Evolutionary conservation across 1,140 invertebrate genomes (phyloP).

Genomic region (Spodoptera litura): DNA sequence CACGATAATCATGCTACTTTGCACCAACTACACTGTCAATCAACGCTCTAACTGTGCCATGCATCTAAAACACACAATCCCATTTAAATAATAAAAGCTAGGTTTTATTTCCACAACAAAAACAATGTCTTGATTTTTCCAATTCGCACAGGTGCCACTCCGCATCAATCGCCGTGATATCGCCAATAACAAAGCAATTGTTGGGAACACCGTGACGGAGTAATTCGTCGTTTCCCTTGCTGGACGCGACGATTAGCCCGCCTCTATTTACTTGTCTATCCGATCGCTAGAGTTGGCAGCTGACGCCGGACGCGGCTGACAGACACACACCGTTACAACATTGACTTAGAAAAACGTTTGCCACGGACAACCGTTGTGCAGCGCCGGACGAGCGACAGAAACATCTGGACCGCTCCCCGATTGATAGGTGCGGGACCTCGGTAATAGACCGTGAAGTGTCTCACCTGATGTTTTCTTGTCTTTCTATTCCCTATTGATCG

Average conservation of each 20-base stretch:
- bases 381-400: conserved; percentile 57
- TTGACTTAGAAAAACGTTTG: conserved; percentile 85
- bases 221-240: conserved; percentile 84
- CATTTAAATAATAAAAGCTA: conserved; percentile 18
- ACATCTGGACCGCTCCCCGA: conserved; percentile 70
- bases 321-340: conserved; percentile 81
- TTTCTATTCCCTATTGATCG: conserved; percentile 40
- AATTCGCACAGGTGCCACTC: conserved; percentile 47
- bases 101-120: conserved; percentile 24
- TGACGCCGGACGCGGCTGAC: conserved; percentile 80
- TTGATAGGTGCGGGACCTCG: conserved; percentile 63
- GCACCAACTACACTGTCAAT: conserved; percentile 62
- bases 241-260: conserved; percentile 82
- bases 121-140: conserved; percentile 36
- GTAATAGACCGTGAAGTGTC: conserved; percentile 55
- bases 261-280: conserved; percentile 85
- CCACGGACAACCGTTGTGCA: conserved; percentile 69
- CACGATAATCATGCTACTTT: conserved; percentile 59
- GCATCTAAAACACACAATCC: conserved; percentile 35
- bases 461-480: conserved; percentile 51
- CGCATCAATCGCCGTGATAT: conserved; percentile 63
- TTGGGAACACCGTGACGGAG: conserved; percentile 77
- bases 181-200: conserved; percentile 81
- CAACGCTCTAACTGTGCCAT: conserved; percentile 49
- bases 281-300: conserved; percentile 75